phyloP scores from a whole-genome alignment of 2,113 vertebrate genomes.

The Megaceryle torquata region DNA sequence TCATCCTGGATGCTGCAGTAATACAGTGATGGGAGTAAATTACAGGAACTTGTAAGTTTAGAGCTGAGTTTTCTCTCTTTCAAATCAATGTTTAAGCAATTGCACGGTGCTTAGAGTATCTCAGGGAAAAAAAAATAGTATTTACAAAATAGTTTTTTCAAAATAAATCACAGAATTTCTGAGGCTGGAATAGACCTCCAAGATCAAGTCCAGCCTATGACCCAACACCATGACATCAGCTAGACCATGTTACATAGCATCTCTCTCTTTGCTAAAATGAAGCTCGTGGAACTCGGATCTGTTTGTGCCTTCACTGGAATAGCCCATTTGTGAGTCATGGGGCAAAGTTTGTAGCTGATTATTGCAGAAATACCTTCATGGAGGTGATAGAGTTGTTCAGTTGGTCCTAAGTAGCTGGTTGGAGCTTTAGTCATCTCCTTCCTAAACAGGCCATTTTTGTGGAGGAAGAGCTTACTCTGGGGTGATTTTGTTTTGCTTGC shows the following conservation, averaged over 20 bases:
- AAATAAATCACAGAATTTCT: neutral
- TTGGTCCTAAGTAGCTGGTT: neutral
- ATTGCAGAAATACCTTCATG: neutral
- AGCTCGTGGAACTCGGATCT: neutral
- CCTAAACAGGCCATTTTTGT: neutral
- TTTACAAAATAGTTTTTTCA: neutral
- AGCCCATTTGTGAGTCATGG: neutral
- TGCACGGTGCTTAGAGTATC: neutral
- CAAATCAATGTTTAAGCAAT: neutral
- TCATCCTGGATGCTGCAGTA: neutral
- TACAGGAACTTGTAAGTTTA: neutral
- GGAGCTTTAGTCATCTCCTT: neutral
- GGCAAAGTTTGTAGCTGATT: neutral
- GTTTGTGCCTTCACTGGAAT: neutral
- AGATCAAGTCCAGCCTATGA: too few relatives aligned
- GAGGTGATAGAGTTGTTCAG: neutral
- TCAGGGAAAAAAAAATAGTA: neutral
- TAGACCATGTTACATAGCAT: too few relatives aligned
- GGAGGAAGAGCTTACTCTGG: neutral
- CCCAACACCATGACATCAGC: too few relatives aligned
- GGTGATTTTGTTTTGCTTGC: neutral
- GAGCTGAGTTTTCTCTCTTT: neutral
- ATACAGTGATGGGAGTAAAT: neutral
- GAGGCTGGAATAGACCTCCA: too few relatives aligned
- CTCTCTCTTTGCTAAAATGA: neutral